Evolutionary conservation across 2,888 invertebrate genomes (phyloP).

Genomic region (Stenodera caucasica): DNA sequence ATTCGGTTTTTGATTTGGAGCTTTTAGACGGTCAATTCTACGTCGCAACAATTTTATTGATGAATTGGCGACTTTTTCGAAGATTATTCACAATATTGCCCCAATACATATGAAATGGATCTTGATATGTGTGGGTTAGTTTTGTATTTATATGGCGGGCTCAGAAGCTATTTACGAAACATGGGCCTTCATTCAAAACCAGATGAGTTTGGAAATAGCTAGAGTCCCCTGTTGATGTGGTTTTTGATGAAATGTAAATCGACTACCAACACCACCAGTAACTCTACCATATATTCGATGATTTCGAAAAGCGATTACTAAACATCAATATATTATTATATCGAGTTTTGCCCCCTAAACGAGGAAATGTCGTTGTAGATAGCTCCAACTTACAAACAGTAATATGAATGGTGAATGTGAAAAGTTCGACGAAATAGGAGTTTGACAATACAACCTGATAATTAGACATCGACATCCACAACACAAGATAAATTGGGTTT

Average conservation of each 20-base stretch:
- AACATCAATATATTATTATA: background rate
- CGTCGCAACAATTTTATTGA: background rate
- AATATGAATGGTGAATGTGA: too few relatives aligned
- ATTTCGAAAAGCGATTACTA: background rate
- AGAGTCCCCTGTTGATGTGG: slow-evolving; percentile 10
- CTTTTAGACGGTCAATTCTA: background rate
- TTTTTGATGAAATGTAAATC: slow-evolving; percentile 30
- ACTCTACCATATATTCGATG: background rate
- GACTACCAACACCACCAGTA: slow-evolving; percentile 9
- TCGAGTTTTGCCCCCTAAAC: background rate
- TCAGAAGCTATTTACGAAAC: slow-evolving; percentile 19
- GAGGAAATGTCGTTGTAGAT: too few relatives aligned
- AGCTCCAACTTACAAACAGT: too few relatives aligned
- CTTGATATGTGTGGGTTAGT: background rate
- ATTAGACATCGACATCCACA: background rate
- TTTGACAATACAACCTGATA: too few relatives aligned
- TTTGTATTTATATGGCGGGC: background rate
- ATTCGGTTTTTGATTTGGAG: too few relatives aligned
- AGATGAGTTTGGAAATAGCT: slow-evolving; percentile 18
- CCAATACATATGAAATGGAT: background rate
- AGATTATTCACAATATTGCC: too few relatives aligned
- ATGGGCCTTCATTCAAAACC: slow-evolving; percentile 20
- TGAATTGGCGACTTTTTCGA: too few relatives aligned
- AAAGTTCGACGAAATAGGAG: too few relatives aligned
- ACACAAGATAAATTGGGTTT: background rate